Percentiles rank a stretch among this genome's conserved stretches.
Conservation (phyloP, 2,888 invertebrate genomes). For the Nematopogon swammerdamellus region DNA sequence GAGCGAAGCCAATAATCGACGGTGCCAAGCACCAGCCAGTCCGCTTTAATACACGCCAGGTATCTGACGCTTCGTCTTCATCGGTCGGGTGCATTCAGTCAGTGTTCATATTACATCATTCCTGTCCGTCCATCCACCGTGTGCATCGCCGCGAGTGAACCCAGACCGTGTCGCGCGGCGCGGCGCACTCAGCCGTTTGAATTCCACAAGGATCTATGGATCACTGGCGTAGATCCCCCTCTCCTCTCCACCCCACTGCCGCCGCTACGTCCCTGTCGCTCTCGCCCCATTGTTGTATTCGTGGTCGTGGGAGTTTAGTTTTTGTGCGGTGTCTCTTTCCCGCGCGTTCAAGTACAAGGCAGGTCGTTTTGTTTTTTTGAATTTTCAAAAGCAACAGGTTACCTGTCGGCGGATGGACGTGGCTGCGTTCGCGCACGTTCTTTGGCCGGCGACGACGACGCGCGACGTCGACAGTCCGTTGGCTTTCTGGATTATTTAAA, state of each 20-base stretch:
- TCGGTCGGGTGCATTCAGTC: background rate
- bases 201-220: background rate
- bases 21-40: no score
- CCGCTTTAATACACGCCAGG: no score
- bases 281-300: conserved; percentile 8
- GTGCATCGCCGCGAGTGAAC: no score
- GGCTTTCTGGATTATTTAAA: background rate
- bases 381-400: background rate
- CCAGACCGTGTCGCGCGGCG: background rate
- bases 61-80: no score
- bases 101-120: background rate
- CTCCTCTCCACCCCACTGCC: conserved; percentile 16
- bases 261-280: conserved; percentile 15
- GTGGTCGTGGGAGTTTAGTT: conserved; percentile 14
- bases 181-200: background rate
- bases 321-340: conserved; percentile 22
- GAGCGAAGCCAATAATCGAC: no score
- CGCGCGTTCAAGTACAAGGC: conserved; percentile 12
- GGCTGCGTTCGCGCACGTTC: background rate
- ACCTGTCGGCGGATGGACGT: background rate
- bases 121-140: no score
- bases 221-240: background rate
- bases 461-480: no score
- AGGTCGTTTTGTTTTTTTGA: background rate
- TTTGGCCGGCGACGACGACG: background rate